Evolutionary conservation across 2,113 vertebrate species (phyloP).

Genomic region (Notothenia rossii): DNA sequence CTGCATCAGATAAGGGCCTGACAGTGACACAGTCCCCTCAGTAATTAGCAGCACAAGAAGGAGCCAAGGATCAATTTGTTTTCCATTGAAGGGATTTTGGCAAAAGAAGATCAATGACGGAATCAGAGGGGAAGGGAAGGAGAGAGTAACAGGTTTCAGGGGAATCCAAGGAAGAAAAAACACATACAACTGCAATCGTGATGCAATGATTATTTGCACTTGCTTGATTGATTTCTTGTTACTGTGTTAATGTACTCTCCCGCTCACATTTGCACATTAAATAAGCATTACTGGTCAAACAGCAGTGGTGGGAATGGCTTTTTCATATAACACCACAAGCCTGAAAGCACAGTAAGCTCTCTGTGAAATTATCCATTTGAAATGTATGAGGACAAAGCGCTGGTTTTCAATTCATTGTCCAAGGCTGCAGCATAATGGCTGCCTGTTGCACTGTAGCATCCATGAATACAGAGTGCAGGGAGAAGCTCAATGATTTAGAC

Average conservation of each 20-base stretch:
- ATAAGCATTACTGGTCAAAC: constrained; percentile 47
- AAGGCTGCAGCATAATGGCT: constrained; percentile 54
- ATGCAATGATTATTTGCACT: constrained; percentile 58
- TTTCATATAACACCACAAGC: constrained; percentile 20
- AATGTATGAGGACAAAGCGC: constrained; percentile 49
- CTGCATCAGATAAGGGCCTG: constrained; percentile 74
- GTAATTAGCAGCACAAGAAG: constrained; percentile 80
- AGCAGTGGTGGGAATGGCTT: constrained; percentile 23
- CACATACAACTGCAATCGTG: constrained; percentile 8
- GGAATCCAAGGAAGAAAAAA: constrained; percentile 8
- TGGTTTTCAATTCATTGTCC: constrained; percentile 55
- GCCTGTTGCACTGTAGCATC: constrained; percentile 48
- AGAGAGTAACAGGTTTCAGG: constrained; percentile 49
- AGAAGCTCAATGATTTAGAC: constrained; percentile 58
- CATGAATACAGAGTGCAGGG: constrained; percentile 56
- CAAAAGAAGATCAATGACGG: constrained; percentile 69
- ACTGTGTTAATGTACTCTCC: constrained; percentile 41
- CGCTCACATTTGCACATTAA: constrained; percentile 57
- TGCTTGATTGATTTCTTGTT: constrained; percentile 65
- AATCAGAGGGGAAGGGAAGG: constrained; percentile 39
- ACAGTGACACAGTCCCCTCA: constrained; percentile 77
- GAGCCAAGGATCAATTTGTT: constrained; percentile 78
- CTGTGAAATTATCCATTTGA: constrained; percentile 53
- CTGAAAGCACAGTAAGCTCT: constrained; percentile 36
- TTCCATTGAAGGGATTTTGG: constrained; percentile 69